These are phyloP conservation scores for Rotaria macrura DNA, from an alignment of 2,888 invertebrate genomes.

Conservation along the genomic window DNA sequence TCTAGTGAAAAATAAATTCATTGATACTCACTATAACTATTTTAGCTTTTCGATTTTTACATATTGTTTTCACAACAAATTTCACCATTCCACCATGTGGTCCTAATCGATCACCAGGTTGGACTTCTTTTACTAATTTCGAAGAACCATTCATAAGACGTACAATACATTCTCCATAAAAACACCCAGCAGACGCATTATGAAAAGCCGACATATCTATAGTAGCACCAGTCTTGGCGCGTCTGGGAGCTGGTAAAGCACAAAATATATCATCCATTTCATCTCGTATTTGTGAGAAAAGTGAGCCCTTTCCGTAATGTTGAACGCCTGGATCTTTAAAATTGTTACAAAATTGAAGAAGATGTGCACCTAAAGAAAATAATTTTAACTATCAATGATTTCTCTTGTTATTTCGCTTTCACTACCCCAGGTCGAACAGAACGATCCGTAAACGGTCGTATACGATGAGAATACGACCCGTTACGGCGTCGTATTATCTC, in stretches of 20 bases:
- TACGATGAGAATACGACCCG: no score
- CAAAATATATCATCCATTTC: conserved; percentile 3
- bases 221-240: not conserved
- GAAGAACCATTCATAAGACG: not conserved
- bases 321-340: conserved; percentile 17
- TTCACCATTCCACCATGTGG: not conserved
- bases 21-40: not conserved
- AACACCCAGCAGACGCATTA: not conserved
- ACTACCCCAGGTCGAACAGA: no score
- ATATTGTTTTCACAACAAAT: not conserved
- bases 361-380: not conserved
- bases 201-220: not conserved
- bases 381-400: no score
- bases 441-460: no score
- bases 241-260: not conserved
- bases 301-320: not conserved
- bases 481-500: no score
- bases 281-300: not conserved
- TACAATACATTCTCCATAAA: not conserved
- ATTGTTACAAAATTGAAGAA: conserved; percentile 1
- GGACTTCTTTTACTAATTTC: not conserved
- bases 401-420: no score
- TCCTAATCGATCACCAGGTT: not conserved
- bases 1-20: not conserved
- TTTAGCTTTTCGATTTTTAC: not conserved